Percentiles rank a stretch among this genome's conserved stretches.
phyloP scores from a whole-genome alignment of 2,888 invertebrate genomes.

The Mycalesis mineus region DNA sequence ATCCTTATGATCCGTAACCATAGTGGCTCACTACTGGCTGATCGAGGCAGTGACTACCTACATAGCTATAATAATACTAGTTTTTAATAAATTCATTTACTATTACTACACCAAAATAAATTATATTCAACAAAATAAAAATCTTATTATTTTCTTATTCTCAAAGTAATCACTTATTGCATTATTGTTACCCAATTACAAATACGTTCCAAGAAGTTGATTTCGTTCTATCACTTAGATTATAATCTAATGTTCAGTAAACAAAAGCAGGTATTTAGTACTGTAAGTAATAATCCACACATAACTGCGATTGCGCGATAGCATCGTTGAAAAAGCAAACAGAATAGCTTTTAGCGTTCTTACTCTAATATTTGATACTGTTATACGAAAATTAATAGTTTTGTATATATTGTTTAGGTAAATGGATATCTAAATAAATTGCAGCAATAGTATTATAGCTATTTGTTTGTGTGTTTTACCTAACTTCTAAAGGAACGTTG shows the following conservation, averaged over 20 bases:
- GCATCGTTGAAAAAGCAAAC: constrained; percentile 19
- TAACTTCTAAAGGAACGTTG: no score
- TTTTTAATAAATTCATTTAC: no score
- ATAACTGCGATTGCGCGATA: constrained; percentile 16
- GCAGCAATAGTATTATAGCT: constrained; percentile 6
- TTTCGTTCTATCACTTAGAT: not conserved
- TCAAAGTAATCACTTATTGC: no score
- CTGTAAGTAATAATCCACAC: not conserved
- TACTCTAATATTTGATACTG: constrained; percentile 13
- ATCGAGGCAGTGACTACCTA: no score
- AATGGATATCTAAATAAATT: not conserved
- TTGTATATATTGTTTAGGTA: not conserved
- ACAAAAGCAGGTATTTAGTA: constrained; percentile 1
- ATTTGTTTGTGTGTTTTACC: no score
- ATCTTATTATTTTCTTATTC: no score
- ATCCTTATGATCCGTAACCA: no score
- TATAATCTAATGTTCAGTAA: not conserved
- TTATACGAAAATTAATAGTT: constrained; percentile 1
- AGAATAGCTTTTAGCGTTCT: constrained; percentile 18
- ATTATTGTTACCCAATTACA: not conserved
- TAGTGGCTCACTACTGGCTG: no score
- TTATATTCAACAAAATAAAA: no score
- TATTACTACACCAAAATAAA: no score
- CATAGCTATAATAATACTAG: no score
- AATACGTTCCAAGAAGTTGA: not conserved